phyloP scores from a whole-genome alignment of 2,113 vertebrate genomes.

The Aspiorhynchus laticeps region DNA sequence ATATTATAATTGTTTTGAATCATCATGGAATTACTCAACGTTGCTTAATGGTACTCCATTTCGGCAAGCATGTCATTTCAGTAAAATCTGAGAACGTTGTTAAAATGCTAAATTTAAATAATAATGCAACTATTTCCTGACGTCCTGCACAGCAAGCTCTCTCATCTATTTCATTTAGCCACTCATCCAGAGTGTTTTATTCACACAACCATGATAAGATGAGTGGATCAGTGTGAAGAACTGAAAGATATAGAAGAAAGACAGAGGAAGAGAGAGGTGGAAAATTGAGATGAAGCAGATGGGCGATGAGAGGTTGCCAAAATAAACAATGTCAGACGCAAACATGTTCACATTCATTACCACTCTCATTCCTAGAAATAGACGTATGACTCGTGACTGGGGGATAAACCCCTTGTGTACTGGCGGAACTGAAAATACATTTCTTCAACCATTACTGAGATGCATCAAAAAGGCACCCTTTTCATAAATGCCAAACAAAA shows the following conservation, averaged over 20 bases:
- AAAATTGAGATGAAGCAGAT: slow-evolving; percentile 69
- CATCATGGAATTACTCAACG: background rate
- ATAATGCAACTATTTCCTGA: slow-evolving; percentile 3
- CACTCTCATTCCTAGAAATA: slow-evolving; percentile 54
- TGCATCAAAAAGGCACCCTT: background rate
- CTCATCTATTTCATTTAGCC: slow-evolving; percentile 23
- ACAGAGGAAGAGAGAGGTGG: background rate
- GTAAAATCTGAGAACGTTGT: background rate
- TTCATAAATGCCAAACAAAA: slow-evolving; percentile 17
- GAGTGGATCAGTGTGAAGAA: background rate
- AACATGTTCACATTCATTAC: slow-evolving; percentile 58
- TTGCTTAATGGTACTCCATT: background rate
- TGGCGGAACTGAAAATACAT: slow-evolving; percentile 49
- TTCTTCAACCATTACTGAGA: background rate
- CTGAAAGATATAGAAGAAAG: background rate
- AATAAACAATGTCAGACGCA: slow-evolving; percentile 68
- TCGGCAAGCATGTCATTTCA: background rate
- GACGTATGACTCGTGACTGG: slow-evolving; percentile 11
- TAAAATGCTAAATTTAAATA: slow-evolving; percentile 36
- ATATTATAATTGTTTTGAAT: background rate
- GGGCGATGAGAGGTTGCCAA: slow-evolving; percentile 62
- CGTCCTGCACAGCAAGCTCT: background rate
- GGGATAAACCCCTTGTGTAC: slow-evolving; percentile 37
- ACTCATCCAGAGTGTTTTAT: slow-evolving; percentile 44
- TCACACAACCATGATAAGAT: slow-evolving; percentile 19